phyloP scores from a whole-genome alignment of 2,888 invertebrate genomes.

The Drosophila bunnanda region DNA sequence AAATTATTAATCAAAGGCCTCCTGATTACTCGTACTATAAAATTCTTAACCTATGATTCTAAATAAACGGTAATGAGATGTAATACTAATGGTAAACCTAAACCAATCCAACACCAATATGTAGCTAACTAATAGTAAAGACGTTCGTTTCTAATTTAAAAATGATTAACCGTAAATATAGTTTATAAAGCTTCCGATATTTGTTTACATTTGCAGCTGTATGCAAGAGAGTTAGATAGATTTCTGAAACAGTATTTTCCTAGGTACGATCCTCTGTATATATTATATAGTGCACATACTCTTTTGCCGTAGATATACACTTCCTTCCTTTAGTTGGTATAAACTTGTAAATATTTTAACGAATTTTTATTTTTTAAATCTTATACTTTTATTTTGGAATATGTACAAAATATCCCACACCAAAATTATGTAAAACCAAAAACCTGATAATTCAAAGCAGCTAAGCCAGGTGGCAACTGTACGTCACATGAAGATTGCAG shows the following conservation, averaged over 20 bases:
- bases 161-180: conserved; percentile 70
- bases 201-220: conserved; percentile 35
- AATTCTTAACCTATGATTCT: conserved; percentile 72
- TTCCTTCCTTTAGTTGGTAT: conserved; percentile 50
- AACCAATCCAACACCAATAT: conserved; percentile 43
- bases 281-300: conserved; percentile 62
- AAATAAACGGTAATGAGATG: conserved; percentile 69
- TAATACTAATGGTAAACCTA: conserved; percentile 76
- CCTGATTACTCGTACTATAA: conserved; percentile 64
- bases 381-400: conserved; percentile 72
- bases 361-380: conserved; percentile 77
- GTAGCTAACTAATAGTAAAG: conserved; percentile 23
- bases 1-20: conserved; percentile 62
- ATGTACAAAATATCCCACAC: conserved; percentile 77
- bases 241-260: conserved; percentile 29
- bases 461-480: conserved; percentile 82
- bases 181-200: conserved; percentile 48
- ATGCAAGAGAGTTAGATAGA: conserved; percentile 50
- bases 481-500: conserved; percentile 84
- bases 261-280: conserved; percentile 57
- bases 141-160: conserved; percentile 69
- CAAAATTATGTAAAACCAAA: conserved; percentile 48
- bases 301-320: conserved; percentile 63
- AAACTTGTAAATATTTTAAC: conserved; percentile 78
- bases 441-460: conserved; percentile 62